A percentile compares a stretch with the other conserved stretches of the same genome.
Evolutionary conservation across 2,113 vertebrate species (phyloP).

Genomic region (Crocuta crocuta): DNA sequence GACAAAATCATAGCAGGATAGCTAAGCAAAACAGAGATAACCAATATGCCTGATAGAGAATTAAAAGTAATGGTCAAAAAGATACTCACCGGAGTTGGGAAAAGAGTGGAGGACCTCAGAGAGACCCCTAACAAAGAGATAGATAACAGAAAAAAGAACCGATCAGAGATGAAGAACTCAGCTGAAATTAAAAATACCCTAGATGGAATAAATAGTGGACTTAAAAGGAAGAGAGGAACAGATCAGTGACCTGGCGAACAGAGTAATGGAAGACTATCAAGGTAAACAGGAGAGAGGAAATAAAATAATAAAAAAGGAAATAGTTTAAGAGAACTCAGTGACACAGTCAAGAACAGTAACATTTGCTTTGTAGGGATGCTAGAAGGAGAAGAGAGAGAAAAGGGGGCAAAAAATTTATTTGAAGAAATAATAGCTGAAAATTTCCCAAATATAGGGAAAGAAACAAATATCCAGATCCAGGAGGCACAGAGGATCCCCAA

Average conservation of each 20-base stretch:
- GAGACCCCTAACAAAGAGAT: neutral
- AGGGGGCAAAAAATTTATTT: neutral
- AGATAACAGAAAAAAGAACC: neutral
- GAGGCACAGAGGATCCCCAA: neutral
- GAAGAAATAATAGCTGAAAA: neutral
- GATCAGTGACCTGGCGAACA: neutral
- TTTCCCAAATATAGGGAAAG: neutral
- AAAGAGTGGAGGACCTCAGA: neutral
- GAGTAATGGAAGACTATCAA: neutral
- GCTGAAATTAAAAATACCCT: neutral
- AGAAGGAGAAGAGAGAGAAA: neutral
- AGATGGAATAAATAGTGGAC: neutral
- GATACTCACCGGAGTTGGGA: neutral
- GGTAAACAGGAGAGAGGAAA: neutral
- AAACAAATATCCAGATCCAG: neutral
- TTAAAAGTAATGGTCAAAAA: neutral
- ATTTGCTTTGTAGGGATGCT: neutral
- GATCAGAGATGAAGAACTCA: neutral
- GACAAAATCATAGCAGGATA: neutral
- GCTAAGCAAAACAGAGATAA: neutral
- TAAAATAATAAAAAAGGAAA: neutral
- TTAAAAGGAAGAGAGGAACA: neutral
- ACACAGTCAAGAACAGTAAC: neutral
- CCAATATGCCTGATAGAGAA: neutral
- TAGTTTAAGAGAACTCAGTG: neutral